Evolutionary conservation across 1,140 invertebrate genomes (phyloP).

Genomic region (Neodiprion fabricii): DNA sequence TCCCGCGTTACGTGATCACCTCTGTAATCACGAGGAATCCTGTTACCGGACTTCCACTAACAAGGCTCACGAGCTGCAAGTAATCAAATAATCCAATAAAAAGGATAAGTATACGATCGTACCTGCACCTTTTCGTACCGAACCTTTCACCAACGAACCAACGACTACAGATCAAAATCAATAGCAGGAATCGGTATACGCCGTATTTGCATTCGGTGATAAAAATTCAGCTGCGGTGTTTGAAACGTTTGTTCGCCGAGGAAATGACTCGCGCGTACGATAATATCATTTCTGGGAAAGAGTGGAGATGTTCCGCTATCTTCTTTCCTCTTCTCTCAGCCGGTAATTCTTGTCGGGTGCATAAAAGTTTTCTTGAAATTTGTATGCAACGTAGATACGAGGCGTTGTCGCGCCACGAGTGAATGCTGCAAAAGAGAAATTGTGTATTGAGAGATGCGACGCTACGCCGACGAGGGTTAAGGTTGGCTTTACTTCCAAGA

Average conservation of each 20-base stretch:
- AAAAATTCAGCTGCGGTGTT: too few relatives aligned
- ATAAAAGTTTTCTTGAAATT: not conserved
- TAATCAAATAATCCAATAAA: too few relatives aligned
- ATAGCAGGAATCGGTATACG: too few relatives aligned
- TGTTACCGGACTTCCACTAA: not conserved
- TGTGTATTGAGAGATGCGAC: slow-evolving; percentile 3
- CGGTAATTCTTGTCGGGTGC: not conserved
- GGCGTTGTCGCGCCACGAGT: not conserved
- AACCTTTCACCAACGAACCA: too few relatives aligned
- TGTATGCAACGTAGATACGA: not conserved
- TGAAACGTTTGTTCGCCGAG: too few relatives aligned
- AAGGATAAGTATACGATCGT: too few relatives aligned
- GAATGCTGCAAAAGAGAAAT: not conserved
- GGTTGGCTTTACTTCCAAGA: not conserved
- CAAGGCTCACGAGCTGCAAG: not conserved
- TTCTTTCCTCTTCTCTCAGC: not conserved
- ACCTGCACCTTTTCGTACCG: too few relatives aligned
- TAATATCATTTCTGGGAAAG: too few relatives aligned
- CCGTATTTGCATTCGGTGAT: too few relatives aligned
- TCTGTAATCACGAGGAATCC: not conserved
- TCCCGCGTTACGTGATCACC: not conserved
- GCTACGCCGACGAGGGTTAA: not conserved
- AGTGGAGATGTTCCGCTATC: too few relatives aligned
- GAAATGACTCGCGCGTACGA: too few relatives aligned
- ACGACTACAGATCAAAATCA: too few relatives aligned